These are phyloP conservation scores for Caerostris extrusa DNA, from an alignment of 1,140 invertebrate genomes.

Conservation along the genomic window DNA sequence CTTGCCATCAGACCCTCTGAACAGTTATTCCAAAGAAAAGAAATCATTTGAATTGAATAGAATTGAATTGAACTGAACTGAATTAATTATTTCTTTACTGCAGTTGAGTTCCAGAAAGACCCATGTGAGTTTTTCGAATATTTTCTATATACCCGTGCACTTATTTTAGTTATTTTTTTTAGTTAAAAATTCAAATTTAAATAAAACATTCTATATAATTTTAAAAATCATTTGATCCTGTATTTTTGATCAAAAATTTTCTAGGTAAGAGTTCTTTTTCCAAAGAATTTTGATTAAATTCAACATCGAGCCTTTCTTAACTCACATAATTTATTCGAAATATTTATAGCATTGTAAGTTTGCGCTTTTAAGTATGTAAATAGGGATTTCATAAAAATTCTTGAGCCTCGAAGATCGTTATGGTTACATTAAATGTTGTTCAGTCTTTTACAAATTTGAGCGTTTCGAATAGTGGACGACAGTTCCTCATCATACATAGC, in stretches of 20 bases:
- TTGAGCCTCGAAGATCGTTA: constrained; percentile 12
- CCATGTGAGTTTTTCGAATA: too few relatives aligned
- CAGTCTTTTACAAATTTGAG: constrained; percentile 28
- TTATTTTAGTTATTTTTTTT: too few relatives aligned
- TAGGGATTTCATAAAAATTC: constrained; percentile 35
- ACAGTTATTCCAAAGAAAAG: background rate
- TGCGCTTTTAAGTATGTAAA: constrained; percentile 1
- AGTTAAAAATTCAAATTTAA: too few relatives aligned
- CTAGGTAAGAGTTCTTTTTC: too few relatives aligned
- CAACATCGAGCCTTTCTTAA: background rate
- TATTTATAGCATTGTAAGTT: background rate
- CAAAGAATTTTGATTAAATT: background rate
- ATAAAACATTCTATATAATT: too few relatives aligned
- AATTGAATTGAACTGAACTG: too few relatives aligned
- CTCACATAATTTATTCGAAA: constrained; percentile 13
- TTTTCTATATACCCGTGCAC: too few relatives aligned
- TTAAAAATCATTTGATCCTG: too few relatives aligned
- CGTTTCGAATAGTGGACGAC: constrained; percentile 29
- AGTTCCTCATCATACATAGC: constrained; percentile 8
- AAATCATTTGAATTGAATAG: too few relatives aligned
- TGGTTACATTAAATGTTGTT: background rate
- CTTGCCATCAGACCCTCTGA: constrained; percentile 58
- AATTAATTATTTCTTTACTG: background rate
- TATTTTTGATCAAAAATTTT: too few relatives aligned
- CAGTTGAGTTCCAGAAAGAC: background rate